Evolutionary conservation across 2,113 vertebrate genomes (phyloP).

Genomic region (Mirza zaza): DNA sequence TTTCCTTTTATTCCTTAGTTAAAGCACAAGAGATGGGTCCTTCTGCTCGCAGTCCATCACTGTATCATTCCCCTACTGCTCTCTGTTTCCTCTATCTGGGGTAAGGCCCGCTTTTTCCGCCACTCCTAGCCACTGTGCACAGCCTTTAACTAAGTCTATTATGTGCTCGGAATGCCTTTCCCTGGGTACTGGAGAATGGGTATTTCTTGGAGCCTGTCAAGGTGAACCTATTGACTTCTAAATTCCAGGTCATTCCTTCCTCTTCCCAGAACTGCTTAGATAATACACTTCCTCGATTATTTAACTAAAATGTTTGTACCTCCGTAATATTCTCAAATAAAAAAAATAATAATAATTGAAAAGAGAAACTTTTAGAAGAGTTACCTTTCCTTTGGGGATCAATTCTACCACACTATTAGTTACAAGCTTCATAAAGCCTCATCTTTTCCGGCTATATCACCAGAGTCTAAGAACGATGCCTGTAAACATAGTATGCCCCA

Average conservation of each 20-base stretch:
- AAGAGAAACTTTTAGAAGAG: not conserved
- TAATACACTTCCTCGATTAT: not conserved
- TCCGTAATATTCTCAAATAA: too few species aligned
- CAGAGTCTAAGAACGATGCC: not conserved
- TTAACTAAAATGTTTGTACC: too few species aligned
- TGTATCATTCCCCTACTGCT: not conserved
- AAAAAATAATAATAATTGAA: too few species aligned
- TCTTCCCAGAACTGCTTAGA: not conserved
- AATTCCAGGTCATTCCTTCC: not conserved
- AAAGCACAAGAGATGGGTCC: accelerated
- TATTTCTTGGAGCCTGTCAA: not conserved
- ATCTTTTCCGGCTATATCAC: not conserved
- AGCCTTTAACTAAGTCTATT: not conserved
- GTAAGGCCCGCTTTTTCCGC: not conserved
- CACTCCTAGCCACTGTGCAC: accelerated
- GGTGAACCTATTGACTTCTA: not conserved
- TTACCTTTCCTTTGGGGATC: not conserved
- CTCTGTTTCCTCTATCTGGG: not conserved
- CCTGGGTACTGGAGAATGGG: not conserved
- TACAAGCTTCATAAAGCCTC: not conserved
- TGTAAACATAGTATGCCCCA: accelerated
- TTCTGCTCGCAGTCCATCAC: not conserved
- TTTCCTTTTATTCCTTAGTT: not conserved
- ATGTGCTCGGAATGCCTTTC: not conserved
- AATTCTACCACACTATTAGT: not conserved